Base-by-base conservation (phyloP, 2,888 invertebrate species). In the Eupithecia pulchellata region DNA sequence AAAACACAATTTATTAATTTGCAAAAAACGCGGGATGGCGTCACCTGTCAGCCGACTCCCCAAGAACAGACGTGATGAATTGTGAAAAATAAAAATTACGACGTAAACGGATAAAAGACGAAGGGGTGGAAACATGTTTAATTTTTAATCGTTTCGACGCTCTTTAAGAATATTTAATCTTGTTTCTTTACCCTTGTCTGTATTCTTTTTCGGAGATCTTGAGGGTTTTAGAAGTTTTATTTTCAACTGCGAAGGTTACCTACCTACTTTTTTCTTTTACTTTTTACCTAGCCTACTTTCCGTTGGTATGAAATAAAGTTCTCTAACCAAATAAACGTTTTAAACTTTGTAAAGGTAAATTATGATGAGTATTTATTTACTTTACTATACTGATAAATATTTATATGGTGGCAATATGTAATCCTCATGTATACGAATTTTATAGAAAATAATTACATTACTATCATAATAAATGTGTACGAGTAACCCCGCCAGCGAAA, bases 81-180 rank as follows among this genome's bases (percentile, higher is more conserved):
- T 87, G 90, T 86, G 86, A 81, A 86, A 88, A 90, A 88, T 90
- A 89, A 90, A 90, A 90, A 90, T 90, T 88, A 90, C 89, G 84
- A 85, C 84, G 83, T 86, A 86, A 87, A 86, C 77, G 84, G 84
- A 84, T 81, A 81, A 82, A 80, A 79, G 73, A 74, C 77, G 79
- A 79, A 75, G 75, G 79, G 79, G 81, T 79, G 77, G 80, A 81
- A 84, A 85, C 84, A 84, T 80, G 83, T 82, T 87, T 85, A 84
- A 84, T 77, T 86, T 88, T 86, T 89, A 89, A 89, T 89, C 88
- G 88, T 86, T 84, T 83, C 74, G 81, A 71, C 81, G 81, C 81
- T 83, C 77, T 76, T 70, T 75, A 72, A 69, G 68, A 78, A 77
- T 78, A 79, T 77, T 81, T 82, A 79, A 77, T 72, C 73, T 79